Evolutionary conservation across 2,888 invertebrate species (phyloP).

Genomic region (Acleris emargana): DNA sequence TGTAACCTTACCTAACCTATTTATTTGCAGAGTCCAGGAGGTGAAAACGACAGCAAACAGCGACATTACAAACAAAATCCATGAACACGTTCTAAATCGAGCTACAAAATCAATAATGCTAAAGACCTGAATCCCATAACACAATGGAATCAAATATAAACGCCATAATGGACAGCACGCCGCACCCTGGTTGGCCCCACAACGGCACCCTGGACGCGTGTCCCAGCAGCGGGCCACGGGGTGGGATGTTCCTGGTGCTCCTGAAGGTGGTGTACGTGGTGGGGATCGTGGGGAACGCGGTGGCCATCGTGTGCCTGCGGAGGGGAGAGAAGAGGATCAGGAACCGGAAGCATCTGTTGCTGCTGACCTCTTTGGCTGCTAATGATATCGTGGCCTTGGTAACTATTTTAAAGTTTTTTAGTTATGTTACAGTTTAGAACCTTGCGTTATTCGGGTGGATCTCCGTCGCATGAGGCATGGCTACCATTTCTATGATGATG

Average conservation of each 20-base stretch:
- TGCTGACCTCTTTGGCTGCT: slow-evolving; percentile 89
- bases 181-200: slow-evolving; percentile 6
- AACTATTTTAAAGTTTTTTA: slow-evolving; percentile 43
- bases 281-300: slow-evolving; percentile 89
- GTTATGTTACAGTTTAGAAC: no score
- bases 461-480: no score
- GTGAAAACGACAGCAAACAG: background rate
- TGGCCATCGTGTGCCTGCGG: slow-evolving; percentile 89
- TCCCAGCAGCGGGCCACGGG: slow-evolving; percentile 26
- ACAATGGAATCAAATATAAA: background rate
- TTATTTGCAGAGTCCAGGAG: slow-evolving; percentile 16
- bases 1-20: no score
- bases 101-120: background rate
- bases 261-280: slow-evolving; percentile 84
- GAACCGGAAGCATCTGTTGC: slow-evolving; percentile 91
- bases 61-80: background rate
- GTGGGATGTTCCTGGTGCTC: slow-evolving; percentile 52
- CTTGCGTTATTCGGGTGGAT: no score
- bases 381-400: slow-evolving; percentile 90
- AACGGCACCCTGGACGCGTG: slow-evolving; percentile 34
- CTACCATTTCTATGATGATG: no score
- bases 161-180: background rate
- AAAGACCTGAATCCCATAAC: background rate
- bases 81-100: background rate
- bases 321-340: slow-evolving; percentile 88